Evolutionary conservation across 2,113 vertebrate species (phyloP), one percentile per base, ranked within the genome.

Genomic region (Chionodraco myersi): DNA sequence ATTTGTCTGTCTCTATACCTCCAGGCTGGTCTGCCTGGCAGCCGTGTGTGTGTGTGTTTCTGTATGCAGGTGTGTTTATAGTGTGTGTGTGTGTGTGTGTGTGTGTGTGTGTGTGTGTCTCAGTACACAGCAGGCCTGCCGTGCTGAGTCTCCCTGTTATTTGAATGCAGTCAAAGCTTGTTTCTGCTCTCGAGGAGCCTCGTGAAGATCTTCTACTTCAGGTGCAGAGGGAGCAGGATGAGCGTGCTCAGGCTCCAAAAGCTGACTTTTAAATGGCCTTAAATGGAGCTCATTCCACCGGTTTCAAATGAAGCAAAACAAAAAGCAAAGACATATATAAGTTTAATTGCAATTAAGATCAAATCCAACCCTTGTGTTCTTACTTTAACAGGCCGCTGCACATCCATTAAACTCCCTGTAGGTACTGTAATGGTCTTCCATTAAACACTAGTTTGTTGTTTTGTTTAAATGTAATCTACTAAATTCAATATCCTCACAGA

Each of bases 71-170:
- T 26, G 26, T 26, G 26, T 26, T 26, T 26, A 26, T 26, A 26
- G 26, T 36, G 34, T 71, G 18, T 66, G n/a, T 62, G 2, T 77
- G 21, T 21, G 21, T 21, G 57, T 75, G 67, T 63, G 70, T 71
- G 23, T 75, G 66, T 74, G 62, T 52, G 63, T 58, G 26, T 30
- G 36, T 58, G 87, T 60, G 84, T 67, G 36, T 62, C 3, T 62
- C 1, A 47, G 80, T 82, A 72, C 83, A 69, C 77, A 77, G 69
- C 57, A 41, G 74, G 49, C 77, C 66, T 73, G 82, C 86, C 9
- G 34, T 59, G 80, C 73, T 53, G 73, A 60, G 6, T 72, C 72
- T 83, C 67, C 68, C 75, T 83, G 51, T 82, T 82, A 53, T 80
- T 82, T 77, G 66, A 57, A 53, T 79, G 30, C 60, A 65, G 51